These are phyloP conservation scores for Poecilia picta DNA, from an alignment of 2,797 vertebrate species.

Conservation along the genomic window DNA sequence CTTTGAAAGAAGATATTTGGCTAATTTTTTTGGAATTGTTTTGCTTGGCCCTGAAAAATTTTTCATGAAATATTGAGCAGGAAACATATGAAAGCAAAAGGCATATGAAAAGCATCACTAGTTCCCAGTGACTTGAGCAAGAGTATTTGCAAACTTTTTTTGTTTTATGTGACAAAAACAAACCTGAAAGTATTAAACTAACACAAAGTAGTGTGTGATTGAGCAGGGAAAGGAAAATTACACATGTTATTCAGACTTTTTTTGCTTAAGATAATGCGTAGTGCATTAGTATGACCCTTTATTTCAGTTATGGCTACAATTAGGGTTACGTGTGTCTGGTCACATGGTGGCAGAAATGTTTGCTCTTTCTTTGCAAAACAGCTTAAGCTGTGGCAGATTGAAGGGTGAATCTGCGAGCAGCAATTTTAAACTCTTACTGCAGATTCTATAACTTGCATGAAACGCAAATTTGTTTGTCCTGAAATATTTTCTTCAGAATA, in stretches of 20 bases:
- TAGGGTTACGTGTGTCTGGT: background rate
- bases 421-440: background rate
- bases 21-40: background rate
- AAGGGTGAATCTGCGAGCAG: background rate
- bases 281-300: background rate
- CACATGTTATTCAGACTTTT: background rate
- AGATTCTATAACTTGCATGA: background rate
- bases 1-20: conserved; percentile 2
- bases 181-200: background rate
- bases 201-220: background rate
- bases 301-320: background rate
- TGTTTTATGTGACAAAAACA: background rate
- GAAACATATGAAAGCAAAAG: background rate
- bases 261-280: background rate
- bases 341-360: background rate
- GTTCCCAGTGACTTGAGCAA: background rate
- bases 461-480: background rate
- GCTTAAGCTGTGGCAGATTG: background rate
- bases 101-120: background rate
- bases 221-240: background rate
- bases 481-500: background rate
- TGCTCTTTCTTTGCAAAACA: too few species aligned
- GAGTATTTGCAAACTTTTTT: background rate
- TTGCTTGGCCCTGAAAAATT: background rate
- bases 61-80: background rate